Percentiles rank a stretch among this genome's conserved stretches.
phyloP scores from a whole-genome alignment of 2,797 vertebrate genomes.

The Pantherophis alleghaniensis region DNA sequence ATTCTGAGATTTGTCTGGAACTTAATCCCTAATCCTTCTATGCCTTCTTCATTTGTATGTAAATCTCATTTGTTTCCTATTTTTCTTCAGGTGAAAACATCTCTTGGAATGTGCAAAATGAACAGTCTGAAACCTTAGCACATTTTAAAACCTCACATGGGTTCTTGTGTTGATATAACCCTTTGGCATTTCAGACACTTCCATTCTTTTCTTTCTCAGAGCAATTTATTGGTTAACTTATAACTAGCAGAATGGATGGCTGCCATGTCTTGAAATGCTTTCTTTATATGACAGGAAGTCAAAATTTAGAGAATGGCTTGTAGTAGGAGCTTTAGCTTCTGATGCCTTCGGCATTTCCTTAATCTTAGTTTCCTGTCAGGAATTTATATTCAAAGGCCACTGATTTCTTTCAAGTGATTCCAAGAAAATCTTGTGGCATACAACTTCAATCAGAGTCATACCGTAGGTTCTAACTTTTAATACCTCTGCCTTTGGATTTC shows the following conservation, averaged over 20 bases:
- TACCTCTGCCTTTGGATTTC: slow-evolving; percentile 15
- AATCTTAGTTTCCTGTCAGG: slow-evolving; percentile 12
- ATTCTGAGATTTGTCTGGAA: neutral
- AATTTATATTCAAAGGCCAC: neutral
- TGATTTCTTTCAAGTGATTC: slow-evolving; percentile 24
- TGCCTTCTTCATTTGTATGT: slow-evolving; percentile 17
- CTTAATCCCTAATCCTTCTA: neutral
- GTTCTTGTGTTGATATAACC: neutral
- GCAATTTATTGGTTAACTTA: slow-evolving; percentile 24
- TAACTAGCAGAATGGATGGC: neutral
- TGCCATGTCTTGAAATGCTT: slow-evolving; percentile 14
- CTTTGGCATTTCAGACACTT: slow-evolving; percentile 33
- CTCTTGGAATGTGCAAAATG: neutral
- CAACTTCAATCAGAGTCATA: slow-evolving; percentile 13
- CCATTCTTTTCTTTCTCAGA: slow-evolving; percentile 8
- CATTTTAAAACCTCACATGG: slow-evolving; percentile 14
- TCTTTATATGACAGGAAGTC: neutral
- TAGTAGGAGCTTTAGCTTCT: slow-evolving; percentile 12
- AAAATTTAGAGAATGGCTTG: slow-evolving; percentile 30
- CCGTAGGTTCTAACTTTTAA: slow-evolving; percentile 22
- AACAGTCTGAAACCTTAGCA: neutral
- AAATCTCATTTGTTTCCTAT: neutral
- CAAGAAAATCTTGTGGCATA: neutral
- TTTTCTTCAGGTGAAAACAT: neutral
- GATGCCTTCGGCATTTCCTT: slow-evolving; percentile 10